Percentiles rank a stretch among this genome's conserved stretches.
Conservation (phyloP, 2,797 vertebrate species). For the Sebastes aleutianus region DNA sequence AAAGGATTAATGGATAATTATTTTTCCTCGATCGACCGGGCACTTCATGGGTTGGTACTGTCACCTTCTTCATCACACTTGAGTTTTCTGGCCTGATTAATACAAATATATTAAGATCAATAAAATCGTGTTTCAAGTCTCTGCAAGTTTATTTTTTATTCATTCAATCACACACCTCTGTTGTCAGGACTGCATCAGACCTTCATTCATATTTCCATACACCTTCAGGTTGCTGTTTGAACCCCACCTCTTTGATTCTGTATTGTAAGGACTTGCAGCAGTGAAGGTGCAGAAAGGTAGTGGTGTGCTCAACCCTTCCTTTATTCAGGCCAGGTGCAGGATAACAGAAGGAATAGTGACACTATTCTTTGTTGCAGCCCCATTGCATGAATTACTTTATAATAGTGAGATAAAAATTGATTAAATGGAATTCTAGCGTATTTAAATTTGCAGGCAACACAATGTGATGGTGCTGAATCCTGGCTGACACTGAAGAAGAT, state of each 20-base stretch:
- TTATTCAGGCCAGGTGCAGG: not conserved
- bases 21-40: too few species aligned
- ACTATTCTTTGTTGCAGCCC: not conserved
- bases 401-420: not conserved
- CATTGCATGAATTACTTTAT: not conserved
- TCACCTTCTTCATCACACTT: too few species aligned
- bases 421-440: not conserved
- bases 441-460: not conserved
- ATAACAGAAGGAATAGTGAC: not conserved
- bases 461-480: conserved; percentile 1
- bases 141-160: not conserved
- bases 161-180: not conserved
- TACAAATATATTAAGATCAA: not conserved
- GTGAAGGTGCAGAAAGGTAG: not conserved
- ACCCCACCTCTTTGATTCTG: too few species aligned
- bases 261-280: not conserved
- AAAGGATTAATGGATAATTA: too few species aligned
- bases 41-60: too few species aligned
- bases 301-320: not conserved
- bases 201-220: not conserved
- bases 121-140: not conserved
- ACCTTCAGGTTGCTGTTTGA: not conserved
- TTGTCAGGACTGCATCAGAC: not conserved
- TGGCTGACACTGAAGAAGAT: conserved; percentile 14
- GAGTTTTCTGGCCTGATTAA: not conserved